Evolutionary conservation across 2,113 vertebrate genomes (phyloP), one percentile per base, ranked within the genome.

Genomic region (Acanthochromis polyacanthus): DNA sequence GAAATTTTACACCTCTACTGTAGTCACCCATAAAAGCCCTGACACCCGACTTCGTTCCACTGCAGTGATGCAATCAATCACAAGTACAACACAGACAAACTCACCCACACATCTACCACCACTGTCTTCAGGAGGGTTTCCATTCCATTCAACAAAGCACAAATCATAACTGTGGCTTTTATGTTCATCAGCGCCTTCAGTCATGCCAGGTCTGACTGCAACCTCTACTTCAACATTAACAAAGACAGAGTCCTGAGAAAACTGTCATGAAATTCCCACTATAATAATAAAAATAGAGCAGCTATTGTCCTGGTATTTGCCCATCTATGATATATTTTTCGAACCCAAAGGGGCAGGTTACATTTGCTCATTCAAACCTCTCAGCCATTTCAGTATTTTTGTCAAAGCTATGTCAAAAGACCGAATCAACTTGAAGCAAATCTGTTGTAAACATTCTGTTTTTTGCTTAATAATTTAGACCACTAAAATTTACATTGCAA

Each of bases 1-100:
- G 91, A 93, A 94, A 94, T 91, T 30, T 55, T 84, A 92, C 69
- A 82, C 91, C 80, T n/a, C 56, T 71, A 80, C 81, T 90, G 80
- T 72, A 77, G 78, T 86, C 71, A 65, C 65, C 78, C 88, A 79
- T 80, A 86, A 89, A 90, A 88, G 82, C 83, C 81, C 86, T 57
- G 84, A 90, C 90, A 88, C 83, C 87, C 72, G 67, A 80, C 91
- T 90, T 83, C 80, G 90, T 92, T 92, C 89, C 89, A 88, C 85
- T 78, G 88, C 88, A 77, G 81, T 94, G 85, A 93, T 81, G 86
- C 86, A 93, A 92, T 90, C 81, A 78, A 88, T 93, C 88, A 92
- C 68, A 79, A 83, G 86, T 74, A 72, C 51, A 81, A 68, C 84
- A 87, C 70, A 74, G 64, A 59, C 68, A 69, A 71, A 80, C 48